Evolutionary conservation across 2,113 vertebrate genomes (phyloP).

Genomic region (Larimichthys polyactis): DNA sequence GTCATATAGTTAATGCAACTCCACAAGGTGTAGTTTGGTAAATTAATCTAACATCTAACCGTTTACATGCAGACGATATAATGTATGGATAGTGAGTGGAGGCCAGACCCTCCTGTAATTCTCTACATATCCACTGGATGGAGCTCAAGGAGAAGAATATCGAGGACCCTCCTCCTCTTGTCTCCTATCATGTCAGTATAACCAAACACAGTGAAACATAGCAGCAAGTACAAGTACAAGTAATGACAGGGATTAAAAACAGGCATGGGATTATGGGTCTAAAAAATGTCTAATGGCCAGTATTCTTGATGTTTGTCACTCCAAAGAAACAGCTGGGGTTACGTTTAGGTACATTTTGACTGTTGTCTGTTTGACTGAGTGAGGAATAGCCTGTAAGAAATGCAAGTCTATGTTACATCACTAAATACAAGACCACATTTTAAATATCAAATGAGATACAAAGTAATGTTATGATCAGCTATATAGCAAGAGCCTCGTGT

Average conservation of each 20-base stretch:
- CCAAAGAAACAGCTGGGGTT: not conserved
- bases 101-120: constrained; percentile 21
- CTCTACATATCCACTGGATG: constrained; percentile 48
- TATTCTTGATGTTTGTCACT: not conserved
- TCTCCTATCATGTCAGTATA: not conserved
- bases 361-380: not conserved
- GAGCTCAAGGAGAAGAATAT: constrained; percentile 35
- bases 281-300: not conserved
- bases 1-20: not conserved
- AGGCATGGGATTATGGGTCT: not conserved
- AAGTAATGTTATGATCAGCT: not conserved
- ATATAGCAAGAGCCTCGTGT: not conserved
- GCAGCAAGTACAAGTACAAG: not conserved
- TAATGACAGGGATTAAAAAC: not conserved
- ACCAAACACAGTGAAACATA: not conserved
- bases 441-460: not conserved
- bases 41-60: not conserved
- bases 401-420: not conserved
- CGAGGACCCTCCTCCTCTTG: not conserved
- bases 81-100: not conserved
- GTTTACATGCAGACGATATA: not conserved
- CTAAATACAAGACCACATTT: not conserved
- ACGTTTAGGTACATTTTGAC: not conserved
- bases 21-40: not conserved
- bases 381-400: not conserved